Conservation (phyloP, 1,140 invertebrate species). For the Cryptotermes secundus region DNA sequence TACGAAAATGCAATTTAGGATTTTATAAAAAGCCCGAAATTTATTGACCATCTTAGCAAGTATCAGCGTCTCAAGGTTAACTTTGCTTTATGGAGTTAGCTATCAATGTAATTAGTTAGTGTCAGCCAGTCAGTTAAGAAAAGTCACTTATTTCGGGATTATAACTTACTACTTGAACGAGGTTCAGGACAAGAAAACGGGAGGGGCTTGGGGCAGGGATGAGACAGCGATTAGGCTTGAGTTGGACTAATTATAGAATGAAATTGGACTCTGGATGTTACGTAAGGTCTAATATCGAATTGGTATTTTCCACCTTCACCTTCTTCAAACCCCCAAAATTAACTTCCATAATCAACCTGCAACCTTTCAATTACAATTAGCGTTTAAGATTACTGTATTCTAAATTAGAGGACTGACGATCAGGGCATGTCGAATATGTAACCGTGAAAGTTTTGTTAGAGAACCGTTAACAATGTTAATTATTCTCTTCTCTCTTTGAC, state of each 20-base stretch:
- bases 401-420: not conserved
- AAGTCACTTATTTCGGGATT: no score
- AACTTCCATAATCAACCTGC: not conserved
- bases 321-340: not conserved
- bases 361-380: conserved; percentile 26
- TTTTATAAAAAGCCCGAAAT: no score
- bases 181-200: no score
- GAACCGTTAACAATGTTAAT: conserved; percentile 20
- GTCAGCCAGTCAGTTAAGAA: no score
- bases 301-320: conserved; percentile 4
- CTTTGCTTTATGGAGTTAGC: no score
- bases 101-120: no score
- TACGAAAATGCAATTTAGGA: no score
- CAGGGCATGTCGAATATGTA: not conserved
- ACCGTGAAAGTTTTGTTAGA: not conserved
- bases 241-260: conserved; percentile 20
- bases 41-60: no score
- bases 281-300: conserved; percentile 18
- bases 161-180: no score
- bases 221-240: not conserved
- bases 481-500: not conserved
- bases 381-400: conserved; percentile 24
- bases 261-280: conserved; percentile 19
- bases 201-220: not conserved
- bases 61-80: no score